Evolutionary conservation across 2,888 invertebrate species (phyloP).

Genomic region (Scaptomyza caliginosa): DNA sequence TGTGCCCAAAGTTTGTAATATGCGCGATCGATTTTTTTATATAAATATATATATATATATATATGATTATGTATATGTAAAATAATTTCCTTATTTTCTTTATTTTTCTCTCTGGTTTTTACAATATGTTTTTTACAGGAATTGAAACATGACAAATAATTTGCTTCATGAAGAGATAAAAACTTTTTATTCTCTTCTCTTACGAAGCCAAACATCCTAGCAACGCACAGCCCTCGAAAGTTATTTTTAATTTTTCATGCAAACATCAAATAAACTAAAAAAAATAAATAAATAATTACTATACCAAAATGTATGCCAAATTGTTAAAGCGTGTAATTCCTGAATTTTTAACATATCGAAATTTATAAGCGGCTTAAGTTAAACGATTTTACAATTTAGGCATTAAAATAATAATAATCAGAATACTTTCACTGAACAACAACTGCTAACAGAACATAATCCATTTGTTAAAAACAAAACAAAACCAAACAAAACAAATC

Average conservation of each 20-base stretch:
- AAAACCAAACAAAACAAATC: constrained; percentile 11
- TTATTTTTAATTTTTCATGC: constrained; percentile 22
- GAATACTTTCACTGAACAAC: constrained; percentile 59
- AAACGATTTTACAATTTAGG: constrained; percentile 73
- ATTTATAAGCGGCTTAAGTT: constrained; percentile 67
- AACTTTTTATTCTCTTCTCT: constrained; percentile 25
- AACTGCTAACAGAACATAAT: constrained; percentile 57
- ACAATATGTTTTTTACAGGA: constrained; percentile 63
- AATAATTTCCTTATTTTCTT: constrained; percentile 54
- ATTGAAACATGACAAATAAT: constrained; percentile 78
- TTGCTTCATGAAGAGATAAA: constrained; percentile 44
- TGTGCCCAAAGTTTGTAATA: constrained; percentile 78
- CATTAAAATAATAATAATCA: constrained; percentile 57
- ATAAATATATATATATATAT: constrained; percentile 58
- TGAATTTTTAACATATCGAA: constrained; percentile 83
- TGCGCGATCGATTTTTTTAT: constrained; percentile 75
- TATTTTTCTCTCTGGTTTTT: constrained; percentile 43
- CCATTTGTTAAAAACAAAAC: constrained; percentile 53
- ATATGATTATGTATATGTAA: constrained; percentile 68
- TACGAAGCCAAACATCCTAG: constrained; percentile 47
- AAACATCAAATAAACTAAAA: constrained; percentile 22
- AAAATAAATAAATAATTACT: constrained; percentile 36
- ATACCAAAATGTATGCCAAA: constrained; percentile 75
- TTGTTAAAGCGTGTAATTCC: constrained; percentile 68
- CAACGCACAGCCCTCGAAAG: constrained; percentile 40